Base-by-base conservation (phyloP, 30 jellyfish, hydroid and myxozoan species). In the Chrysaora quinquecirrha region DNA sequence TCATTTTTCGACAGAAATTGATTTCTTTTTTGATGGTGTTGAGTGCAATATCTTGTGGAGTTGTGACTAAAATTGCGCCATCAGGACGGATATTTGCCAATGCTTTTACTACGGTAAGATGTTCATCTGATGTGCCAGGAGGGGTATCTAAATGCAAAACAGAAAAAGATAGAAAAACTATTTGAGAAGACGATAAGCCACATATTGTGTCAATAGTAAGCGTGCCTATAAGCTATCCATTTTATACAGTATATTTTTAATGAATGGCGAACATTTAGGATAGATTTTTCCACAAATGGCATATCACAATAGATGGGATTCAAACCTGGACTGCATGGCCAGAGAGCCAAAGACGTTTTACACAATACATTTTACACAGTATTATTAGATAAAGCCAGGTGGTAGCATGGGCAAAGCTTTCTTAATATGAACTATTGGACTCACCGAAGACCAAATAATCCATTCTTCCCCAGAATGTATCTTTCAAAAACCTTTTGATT, bases 91-190 rank as follows among this genome's bases (percentile, higher is more conserved):
- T 87, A 71, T 73, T 73, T 71, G 78, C 71, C 78, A 88, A 56
- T 12, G 84, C 80, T 56, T 88, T 78, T 0, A 88, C 96, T 14
- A 88, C 87, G 0, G 96, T 49, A 23, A 88, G 61, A 34, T 88
- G 96, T 48, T 88, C 96, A 50, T 88, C 96, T 34, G 96, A 88
- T 1, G 96, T 88, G 3, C 96, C 96, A 12, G 96, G 96, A 0
- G 96, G 96, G 19, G 96, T 88, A 47, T 88, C 96, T 88, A 69
- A 56, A 34, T 19, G 16, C 20, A 25, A 14, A 58, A n/a, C n/a
- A n/a, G n/a, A n/a, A n/a, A n/a, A n/a, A n/a, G n/a, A n/a, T n/a
- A n/a, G n/a, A n/a, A n/a, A n/a, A n/a, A n/a, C n/a, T n/a, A n/a
- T n/a, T n/a, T n/a, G n/a, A n/a, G n/a, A n/a, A n/a, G n/a, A n/a